Evolutionary conservation across 2,113 vertebrate species (phyloP).

Genomic region (Alligator sinensis): DNA sequence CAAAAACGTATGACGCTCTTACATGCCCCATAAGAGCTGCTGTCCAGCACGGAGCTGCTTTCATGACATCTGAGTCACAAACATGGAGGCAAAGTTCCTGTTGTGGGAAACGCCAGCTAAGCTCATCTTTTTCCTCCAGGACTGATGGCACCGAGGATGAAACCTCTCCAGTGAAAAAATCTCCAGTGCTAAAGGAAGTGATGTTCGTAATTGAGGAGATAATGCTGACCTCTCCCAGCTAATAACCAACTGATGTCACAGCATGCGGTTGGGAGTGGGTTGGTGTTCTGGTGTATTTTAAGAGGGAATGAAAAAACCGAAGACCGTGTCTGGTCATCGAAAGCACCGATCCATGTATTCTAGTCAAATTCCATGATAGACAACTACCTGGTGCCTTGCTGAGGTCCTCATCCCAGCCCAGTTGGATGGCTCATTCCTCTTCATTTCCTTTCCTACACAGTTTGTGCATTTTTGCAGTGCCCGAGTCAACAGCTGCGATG

Average conservation of each 20-base stretch:
- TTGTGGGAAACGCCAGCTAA: neutral
- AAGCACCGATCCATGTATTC: constrained; percentile 10
- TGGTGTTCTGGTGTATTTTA: neutral
- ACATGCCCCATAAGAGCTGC: constrained; percentile 69
- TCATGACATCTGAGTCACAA: constrained; percentile 24
- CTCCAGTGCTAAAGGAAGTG: neutral
- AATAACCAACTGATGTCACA: neutral
- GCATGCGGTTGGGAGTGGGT: neutral
- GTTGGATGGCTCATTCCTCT: neutral
- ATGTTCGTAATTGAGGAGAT: constrained; percentile 4
- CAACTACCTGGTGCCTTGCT: neutral
- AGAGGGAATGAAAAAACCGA: neutral
- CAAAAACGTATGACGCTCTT: constrained; percentile 68
- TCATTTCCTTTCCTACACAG: neutral
- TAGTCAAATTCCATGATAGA: constrained; percentile 22
- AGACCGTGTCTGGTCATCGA: neutral
- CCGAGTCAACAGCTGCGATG: neutral
- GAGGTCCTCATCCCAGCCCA: neutral
- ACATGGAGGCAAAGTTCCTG: neutral
- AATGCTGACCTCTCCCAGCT: neutral
- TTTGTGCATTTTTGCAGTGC: neutral
- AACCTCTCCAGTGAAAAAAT: neutral
- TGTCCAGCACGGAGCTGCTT: constrained; percentile 30
- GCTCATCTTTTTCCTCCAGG: constrained; percentile 17
- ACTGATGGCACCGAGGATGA: neutral